These are phyloP conservation scores for Dascyllus trimaculatus DNA, from an alignment of 2,113 vertebrate species.

Conservation along the genomic window DNA sequence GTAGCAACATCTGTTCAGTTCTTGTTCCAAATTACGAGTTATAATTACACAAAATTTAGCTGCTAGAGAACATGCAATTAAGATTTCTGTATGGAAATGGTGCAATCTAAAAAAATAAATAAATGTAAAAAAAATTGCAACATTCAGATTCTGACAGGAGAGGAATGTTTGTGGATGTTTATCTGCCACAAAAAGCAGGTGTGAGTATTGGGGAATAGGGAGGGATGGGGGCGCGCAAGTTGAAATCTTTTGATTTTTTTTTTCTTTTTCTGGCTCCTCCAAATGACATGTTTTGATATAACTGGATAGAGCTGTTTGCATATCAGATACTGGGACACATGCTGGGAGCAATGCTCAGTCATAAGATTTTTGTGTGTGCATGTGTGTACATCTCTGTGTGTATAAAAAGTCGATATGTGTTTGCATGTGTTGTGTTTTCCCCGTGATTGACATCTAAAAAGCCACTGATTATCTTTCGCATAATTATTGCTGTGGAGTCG, in stretches of 20 bases:
- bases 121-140: neutral
- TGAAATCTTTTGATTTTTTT: neutral
- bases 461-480: conserved; percentile 61
- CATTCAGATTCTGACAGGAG: conserved; percentile 4
- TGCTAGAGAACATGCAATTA: conserved; percentile 38
- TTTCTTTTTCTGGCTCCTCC: conserved; percentile 24
- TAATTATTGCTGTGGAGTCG: conserved; percentile 56
- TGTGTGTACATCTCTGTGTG: conserved; percentile 13
- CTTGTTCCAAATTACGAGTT: neutral
- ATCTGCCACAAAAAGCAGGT: conserved; percentile 41
- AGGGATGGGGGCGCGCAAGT: neutral
- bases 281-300: conserved; percentile 67
- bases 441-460: conserved; percentile 63
- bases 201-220: conserved; percentile 30
- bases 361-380: conserved; percentile 30
- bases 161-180: conserved; percentile 36
- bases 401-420: conserved; percentile 5
- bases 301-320: conserved; percentile 37
- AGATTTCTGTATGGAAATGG: conserved; percentile 8
- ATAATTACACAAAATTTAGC: conserved; percentile 36
- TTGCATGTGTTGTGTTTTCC: conserved; percentile 31
- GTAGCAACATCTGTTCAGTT: conserved; percentile 31
- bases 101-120: conserved; percentile 20
- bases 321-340: conserved; percentile 50
- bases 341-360: conserved; percentile 47